These are phyloP conservation scores for Mesoligia furuncula DNA, from an alignment of 2,888 invertebrate genomes.

Conservation along the genomic window DNA sequence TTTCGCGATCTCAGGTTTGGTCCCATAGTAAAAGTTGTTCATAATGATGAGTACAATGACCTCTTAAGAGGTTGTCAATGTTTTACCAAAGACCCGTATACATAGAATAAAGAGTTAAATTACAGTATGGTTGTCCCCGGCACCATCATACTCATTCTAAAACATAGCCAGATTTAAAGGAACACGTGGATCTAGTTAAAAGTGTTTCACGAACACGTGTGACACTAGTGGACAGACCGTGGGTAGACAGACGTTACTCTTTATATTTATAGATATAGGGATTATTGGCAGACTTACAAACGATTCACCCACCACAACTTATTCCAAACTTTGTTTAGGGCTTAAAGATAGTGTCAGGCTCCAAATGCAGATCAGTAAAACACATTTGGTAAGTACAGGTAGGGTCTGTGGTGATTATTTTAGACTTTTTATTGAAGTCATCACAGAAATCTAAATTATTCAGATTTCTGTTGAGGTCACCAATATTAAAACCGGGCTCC, in stretches of 20 bases:
- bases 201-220: conserved; percentile 18
- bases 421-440: conserved; percentile 1
- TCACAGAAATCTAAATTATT: no score
- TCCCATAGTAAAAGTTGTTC: no score
- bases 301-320: conserved; percentile 1
- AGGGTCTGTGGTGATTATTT: not conserved
- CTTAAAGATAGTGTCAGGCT: not conserved
- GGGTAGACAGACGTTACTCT: not conserved
- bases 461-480: not conserved
- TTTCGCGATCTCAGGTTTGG: no score
- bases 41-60: no score
- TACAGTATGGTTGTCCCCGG: not conserved
- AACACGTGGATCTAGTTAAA: not conserved
- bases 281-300: conserved; percentile 28
- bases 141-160: not conserved
- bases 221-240: conserved; percentile 9
- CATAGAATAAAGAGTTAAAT: not conserved
- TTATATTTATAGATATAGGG: conserved; percentile 11
- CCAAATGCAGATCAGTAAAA: conserved; percentile 1
- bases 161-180: not conserved
- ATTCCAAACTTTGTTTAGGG: not conserved
- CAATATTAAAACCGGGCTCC: not conserved
- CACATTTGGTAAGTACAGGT: no score
- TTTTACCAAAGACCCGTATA: no score
- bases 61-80: no score